Conservation (phyloP, 2,888 invertebrate species). For the Lasioglossum malachurum region DNA sequence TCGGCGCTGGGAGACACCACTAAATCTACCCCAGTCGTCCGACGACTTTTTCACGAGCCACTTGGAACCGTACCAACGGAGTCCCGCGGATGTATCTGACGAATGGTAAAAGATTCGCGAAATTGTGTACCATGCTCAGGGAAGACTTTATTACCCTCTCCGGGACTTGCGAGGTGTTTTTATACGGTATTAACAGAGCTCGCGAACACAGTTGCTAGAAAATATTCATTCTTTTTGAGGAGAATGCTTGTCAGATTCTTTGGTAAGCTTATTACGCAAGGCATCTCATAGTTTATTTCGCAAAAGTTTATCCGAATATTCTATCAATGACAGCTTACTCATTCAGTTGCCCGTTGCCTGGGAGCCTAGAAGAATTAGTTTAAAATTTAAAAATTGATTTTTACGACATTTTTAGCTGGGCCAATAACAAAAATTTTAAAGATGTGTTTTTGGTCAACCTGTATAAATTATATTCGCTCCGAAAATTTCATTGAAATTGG, state of each 20-base stretch:
- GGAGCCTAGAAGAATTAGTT: too few relatives aligned
- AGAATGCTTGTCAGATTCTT: background rate
- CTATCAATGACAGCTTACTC: background rate
- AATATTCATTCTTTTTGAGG: background rate
- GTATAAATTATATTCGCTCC: too few relatives aligned
- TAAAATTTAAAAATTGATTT: too few relatives aligned
- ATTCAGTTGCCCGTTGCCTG: too few relatives aligned
- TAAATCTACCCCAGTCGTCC: conserved; percentile 56
- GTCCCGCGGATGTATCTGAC: conserved; percentile 32
- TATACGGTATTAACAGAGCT: conserved; percentile 14
- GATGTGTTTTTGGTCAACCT: too few relatives aligned
- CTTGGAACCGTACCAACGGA: conserved; percentile 64
- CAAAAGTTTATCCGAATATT: too few relatives aligned
- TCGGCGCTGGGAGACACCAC: conserved; percentile 28
- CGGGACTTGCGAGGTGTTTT: conserved; percentile 21
- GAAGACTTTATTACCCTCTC: conserved; percentile 55
- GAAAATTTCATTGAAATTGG: too few relatives aligned
- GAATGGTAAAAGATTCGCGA: conserved; percentile 32
- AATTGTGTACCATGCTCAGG: conserved; percentile 5
- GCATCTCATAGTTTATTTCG: too few relatives aligned
- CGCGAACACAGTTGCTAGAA: background rate
- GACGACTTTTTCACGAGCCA: conserved; percentile 54
- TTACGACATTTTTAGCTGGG: too few relatives aligned
- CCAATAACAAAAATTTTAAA: too few relatives aligned
- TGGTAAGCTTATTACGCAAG: background rate